Conservation (phyloP, 2,113 vertebrate genomes). For the Solea solea region DNA sequence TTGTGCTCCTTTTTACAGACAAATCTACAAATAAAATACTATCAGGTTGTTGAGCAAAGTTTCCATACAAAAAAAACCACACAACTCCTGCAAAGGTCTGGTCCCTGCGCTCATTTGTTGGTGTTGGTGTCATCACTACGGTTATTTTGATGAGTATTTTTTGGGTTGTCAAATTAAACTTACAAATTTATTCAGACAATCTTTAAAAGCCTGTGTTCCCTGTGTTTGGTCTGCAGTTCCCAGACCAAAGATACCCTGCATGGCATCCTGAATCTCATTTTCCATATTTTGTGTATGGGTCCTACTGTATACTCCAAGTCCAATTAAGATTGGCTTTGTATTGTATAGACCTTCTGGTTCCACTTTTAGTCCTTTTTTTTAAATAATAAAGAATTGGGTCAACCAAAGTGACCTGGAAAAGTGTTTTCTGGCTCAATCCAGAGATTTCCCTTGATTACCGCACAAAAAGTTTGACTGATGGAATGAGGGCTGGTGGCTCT, state of each 20-base stretch:
- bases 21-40: too few species aligned
- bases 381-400: conserved; percentile 50
- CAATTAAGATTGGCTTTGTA: conserved; percentile 57
- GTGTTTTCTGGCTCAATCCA: conserved; percentile 48
- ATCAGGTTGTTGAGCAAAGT: too few species aligned
- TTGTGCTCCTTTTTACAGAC: too few species aligned
- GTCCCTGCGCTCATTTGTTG: too few species aligned
- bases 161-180: conserved; percentile 21
- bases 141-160: conserved; percentile 4
- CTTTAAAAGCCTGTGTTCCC: conserved; percentile 53
- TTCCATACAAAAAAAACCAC: too few species aligned
- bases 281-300: conserved; percentile 54
- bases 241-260: conserved; percentile 55
- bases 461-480: conserved; percentile 57
- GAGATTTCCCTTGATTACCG: conserved; percentile 63
- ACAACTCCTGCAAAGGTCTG: background rate
- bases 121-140: too few species aligned
- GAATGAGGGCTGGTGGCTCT: conserved; percentile 37
- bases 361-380: conserved; percentile 48
- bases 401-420: conserved; percentile 61
- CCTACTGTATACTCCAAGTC: conserved; percentile 27
- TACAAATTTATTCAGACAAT: conserved; percentile 31
- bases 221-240: too few species aligned
- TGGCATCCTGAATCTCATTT: conserved; percentile 54
- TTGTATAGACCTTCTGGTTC: conserved; percentile 63